These are phyloP conservation scores for Epiblema foenella DNA, from an alignment of 2,888 invertebrate genomes.

Conservation along the genomic window DNA sequence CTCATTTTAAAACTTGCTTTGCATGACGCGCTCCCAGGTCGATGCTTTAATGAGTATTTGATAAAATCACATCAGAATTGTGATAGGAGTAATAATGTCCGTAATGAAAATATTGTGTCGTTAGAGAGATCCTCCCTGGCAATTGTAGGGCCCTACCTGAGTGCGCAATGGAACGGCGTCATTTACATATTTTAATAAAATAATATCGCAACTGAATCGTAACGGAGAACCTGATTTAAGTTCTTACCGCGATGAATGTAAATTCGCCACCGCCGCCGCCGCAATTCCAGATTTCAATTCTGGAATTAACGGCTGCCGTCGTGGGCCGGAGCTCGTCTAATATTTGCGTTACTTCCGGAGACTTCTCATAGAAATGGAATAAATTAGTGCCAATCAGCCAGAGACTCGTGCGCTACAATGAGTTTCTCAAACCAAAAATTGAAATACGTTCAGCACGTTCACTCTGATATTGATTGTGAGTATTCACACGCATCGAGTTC, in stretches of 20 bases:
- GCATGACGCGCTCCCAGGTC: neutral
- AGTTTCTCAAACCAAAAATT: conserved; percentile 39
- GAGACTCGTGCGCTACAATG: conserved; percentile 42
- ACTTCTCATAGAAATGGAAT: conserved; percentile 80
- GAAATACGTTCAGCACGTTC: conserved; percentile 32
- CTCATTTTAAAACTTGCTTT: neutral
- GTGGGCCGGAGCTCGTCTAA: conserved; percentile 80
- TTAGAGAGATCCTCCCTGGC: conserved; percentile 76
- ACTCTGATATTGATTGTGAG: conserved; percentile 39
- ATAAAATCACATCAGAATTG: conserved; percentile 43
- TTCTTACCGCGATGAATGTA: conserved; percentile 85
- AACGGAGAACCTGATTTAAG: conserved; percentile 85
- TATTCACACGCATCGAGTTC: conserved; percentile 52
- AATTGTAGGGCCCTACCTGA: conserved; percentile 77
- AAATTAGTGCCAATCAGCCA: conserved; percentile 74
- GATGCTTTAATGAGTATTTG: conserved; percentile 7
- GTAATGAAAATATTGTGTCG: conserved; percentile 81
- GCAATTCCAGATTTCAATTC: conserved; percentile 85
- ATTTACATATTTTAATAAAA: conserved; percentile 85
- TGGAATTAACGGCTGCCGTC: conserved; percentile 82
- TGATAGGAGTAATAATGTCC: conserved; percentile 61
- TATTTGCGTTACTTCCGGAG: conserved; percentile 83
- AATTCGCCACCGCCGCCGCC: conserved; percentile 79
- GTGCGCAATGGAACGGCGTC: conserved; percentile 75
- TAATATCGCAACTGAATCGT: conserved; percentile 85